Percentiles rank a stretch among this genome's conserved stretches.
phyloP scores from a whole-genome alignment of 2,888 invertebrate species.

The Harpalus rufipes region DNA sequence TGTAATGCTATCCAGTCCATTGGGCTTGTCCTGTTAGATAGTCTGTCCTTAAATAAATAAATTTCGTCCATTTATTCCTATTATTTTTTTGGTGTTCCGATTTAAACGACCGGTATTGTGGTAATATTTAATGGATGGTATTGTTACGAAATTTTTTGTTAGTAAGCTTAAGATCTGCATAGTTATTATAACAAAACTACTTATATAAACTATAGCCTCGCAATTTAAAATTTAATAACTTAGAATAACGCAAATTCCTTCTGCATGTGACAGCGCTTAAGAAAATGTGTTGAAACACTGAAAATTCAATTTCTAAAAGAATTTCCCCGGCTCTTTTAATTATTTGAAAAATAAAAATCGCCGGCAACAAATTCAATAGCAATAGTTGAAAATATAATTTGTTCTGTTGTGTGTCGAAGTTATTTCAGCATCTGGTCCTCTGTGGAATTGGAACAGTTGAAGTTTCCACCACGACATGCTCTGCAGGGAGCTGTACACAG shows the following conservation, averaged over 20 bases:
- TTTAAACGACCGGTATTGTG: too few relatives aligned
- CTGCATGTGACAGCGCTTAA: neutral
- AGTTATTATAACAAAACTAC: too few relatives aligned
- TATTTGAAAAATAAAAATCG: slow-evolving; percentile 7
- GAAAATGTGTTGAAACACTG: neutral
- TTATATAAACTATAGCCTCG: neutral
- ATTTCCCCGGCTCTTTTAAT: neutral
- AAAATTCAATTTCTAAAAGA: neutral
- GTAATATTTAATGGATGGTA: too few relatives aligned
- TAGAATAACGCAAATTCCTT: neutral
- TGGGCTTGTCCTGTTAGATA: too few relatives aligned
- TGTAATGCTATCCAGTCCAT: too few relatives aligned
- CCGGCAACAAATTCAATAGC: neutral
- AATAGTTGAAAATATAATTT: slow-evolving; percentile 1
- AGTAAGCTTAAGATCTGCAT: too few relatives aligned
- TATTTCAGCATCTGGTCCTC: neutral
- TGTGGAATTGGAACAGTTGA: neutral
- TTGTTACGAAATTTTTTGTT: too few relatives aligned
- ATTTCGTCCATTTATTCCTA: too few relatives aligned
- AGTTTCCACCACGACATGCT: neutral
- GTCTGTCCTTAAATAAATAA: too few relatives aligned
- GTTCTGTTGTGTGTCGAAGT: neutral
- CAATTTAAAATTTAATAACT: neutral
- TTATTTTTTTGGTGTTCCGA: too few relatives aligned
- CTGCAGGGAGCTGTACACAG: neutral